Evolutionary conservation across 2,113 vertebrate species (phyloP).

Genomic region (Hymenochirus boettgeri): DNA sequence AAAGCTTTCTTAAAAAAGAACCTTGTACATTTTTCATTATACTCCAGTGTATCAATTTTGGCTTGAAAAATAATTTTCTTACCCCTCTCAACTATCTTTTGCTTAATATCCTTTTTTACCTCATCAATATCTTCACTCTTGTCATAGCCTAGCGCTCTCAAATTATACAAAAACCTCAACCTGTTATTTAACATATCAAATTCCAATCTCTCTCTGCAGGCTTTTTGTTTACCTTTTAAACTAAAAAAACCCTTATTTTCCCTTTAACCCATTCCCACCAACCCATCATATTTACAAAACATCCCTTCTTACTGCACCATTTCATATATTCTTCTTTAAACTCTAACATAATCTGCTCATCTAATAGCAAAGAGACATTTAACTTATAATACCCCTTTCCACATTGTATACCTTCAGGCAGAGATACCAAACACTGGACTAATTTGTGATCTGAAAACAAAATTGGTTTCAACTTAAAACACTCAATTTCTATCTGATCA

Average conservation of each 20-base stretch:
- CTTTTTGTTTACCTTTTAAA: neutral
- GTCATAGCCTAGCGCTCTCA: neutral
- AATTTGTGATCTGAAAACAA: neutral
- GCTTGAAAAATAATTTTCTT: neutral
- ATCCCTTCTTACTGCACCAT: neutral
- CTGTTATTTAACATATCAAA: neutral
- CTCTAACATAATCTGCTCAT: neutral
- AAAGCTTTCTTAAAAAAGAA: neutral
- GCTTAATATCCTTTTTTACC: neutral
- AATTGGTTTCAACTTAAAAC: too few species aligned
- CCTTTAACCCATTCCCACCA: conserved; percentile 12
- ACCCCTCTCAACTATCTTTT: neutral
- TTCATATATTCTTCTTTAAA: neutral
- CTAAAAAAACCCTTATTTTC: neutral
- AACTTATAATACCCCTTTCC: neutral
- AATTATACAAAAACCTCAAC: neutral
- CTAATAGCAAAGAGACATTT: neutral
- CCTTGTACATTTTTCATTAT: neutral
- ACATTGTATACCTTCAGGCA: neutral
- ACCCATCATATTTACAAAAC: neutral
- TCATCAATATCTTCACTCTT: neutral
- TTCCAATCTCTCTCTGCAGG: neutral
- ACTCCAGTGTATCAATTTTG: neutral
- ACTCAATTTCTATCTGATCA: neutral
- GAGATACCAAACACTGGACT: neutral